phyloP scores from a whole-genome alignment of 1,140 invertebrate species.

The Megathymus violae region DNA sequence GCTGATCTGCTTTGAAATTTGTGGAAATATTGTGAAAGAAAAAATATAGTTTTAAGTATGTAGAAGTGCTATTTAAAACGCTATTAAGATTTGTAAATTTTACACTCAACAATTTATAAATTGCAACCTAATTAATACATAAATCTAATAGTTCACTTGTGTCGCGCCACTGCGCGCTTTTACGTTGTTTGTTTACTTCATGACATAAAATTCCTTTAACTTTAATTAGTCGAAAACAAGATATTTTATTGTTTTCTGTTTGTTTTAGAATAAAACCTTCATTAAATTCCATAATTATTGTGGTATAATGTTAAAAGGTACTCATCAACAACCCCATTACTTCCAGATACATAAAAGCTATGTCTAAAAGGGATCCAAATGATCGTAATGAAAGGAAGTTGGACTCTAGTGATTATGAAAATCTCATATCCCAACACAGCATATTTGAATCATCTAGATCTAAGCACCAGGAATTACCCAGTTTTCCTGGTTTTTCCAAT shows the following conservation, averaged over 20 bases:
- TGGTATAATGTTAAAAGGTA: too few species aligned
- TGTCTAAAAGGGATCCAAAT: conserved; percentile 79
- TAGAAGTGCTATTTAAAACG: conserved; percentile 8
- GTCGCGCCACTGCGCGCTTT: conserved; percentile 54
- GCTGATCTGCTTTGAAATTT: conserved; percentile 56
- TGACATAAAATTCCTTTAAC: conserved; percentile 38
- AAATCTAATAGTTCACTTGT: conserved; percentile 1
- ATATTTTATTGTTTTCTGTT: conserved; percentile 9
- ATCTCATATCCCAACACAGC: conserved; percentile 78
- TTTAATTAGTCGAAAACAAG: too few species aligned
- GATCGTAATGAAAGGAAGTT: conserved; percentile 77
- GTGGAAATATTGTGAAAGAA: conserved; percentile 47
- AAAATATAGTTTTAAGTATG: conserved; percentile 23
- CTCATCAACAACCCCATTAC: too few species aligned
- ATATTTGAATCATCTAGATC: conserved; percentile 74
- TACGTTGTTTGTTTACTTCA: conserved; percentile 78
- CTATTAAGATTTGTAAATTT: conserved; percentile 1
- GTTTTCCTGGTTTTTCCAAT: conserved; percentile 80
- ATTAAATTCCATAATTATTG: too few species aligned
- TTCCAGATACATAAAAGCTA: conserved; percentile 66
- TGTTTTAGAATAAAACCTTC: too few species aligned
- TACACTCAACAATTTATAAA: not conserved
- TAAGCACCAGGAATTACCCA: conserved; percentile 76
- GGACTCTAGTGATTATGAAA: conserved; percentile 80
- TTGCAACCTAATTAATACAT: not conserved